Evolutionary conservation across 2,888 invertebrate genomes (phyloP).

Genomic region (Aleiodes leptofemur): DNA sequence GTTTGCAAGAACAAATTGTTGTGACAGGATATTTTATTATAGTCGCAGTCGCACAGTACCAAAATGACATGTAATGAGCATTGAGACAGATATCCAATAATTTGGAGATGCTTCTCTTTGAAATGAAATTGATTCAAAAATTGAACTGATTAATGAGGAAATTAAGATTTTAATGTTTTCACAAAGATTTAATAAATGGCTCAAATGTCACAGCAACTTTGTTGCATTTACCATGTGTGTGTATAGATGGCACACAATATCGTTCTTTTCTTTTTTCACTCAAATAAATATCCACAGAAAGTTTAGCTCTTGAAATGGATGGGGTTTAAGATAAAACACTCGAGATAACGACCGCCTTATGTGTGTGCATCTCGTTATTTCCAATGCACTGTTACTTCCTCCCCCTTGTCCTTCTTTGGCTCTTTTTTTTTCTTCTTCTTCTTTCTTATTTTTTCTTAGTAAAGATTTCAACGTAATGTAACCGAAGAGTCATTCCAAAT

Average conservation of each 20-base stretch:
- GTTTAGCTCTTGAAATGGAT: conserved; percentile 32
- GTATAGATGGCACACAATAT: conserved; percentile 13
- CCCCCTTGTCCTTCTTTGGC: neutral
- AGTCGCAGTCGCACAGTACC: too few relatives aligned
- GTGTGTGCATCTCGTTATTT: conserved; percentile 54
- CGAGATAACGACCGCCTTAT: conserved; percentile 51
- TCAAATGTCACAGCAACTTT: conserved; percentile 21
- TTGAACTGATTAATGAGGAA: conserved; percentile 2
- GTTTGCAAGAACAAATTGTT: too few relatives aligned
- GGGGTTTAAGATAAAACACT: conserved; percentile 53
- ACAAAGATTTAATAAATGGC: neutral
- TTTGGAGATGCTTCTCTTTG: too few relatives aligned
- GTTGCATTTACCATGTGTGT: conserved; percentile 3
- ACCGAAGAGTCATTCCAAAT: conserved; percentile 55
- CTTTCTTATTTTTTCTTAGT: conserved; percentile 24
- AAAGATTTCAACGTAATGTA: conserved; percentile 48
- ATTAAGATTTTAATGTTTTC: neutral
- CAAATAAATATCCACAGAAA: conserved; percentile 32
- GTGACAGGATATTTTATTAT: too few relatives aligned
- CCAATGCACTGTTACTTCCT: conserved; percentile 34
- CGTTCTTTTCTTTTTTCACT: conserved; percentile 6
- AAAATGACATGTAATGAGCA: too few relatives aligned
- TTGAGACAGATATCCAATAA: too few relatives aligned
- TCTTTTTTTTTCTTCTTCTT: neutral
- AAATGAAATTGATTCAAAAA: neutral